Conservation (phyloP, 2,797 vertebrate genomes). For the Scolopax bukidnonensis region DNA sequence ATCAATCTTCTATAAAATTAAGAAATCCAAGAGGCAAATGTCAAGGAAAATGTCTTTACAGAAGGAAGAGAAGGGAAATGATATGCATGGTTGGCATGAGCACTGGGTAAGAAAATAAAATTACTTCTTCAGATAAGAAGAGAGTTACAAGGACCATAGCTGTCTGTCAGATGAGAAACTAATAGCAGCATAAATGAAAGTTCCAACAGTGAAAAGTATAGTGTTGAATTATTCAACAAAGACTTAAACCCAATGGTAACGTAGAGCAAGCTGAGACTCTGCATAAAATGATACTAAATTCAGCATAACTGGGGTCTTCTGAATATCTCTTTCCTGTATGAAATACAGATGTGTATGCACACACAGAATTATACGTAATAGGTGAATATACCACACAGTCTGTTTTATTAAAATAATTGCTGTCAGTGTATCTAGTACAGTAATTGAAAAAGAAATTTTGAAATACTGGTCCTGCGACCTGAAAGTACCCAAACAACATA, state of each 20-base stretch:
- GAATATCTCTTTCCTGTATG: neutral
- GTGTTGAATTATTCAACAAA: conserved; percentile 54
- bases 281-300: conserved; percentile 2
- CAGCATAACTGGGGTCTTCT: neutral
- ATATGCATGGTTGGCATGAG: neutral
- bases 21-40: neutral
- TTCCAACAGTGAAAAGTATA: conserved; percentile 11
- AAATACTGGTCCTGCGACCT: neutral
- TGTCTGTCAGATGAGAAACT: conserved; percentile 17
- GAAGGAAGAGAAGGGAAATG: neutral
- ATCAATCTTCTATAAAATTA: conserved; percentile 15
- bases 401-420: conserved; percentile 20
- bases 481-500: neutral
- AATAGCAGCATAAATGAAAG: conserved; percentile 13
- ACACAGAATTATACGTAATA: neutral
- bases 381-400: neutral
- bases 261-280: neutral
- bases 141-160: conserved; percentile 17
- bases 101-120: conserved; percentile 32
- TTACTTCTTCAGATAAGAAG: conserved; percentile 36
- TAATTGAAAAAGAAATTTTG: neutral
- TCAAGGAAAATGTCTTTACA: neutral
- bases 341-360: neutral
- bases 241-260: neutral
- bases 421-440: neutral